Evolutionary conservation across 2,888 invertebrate genomes (phyloP).

Genomic region (Agrenia bidenticulata): DNA sequence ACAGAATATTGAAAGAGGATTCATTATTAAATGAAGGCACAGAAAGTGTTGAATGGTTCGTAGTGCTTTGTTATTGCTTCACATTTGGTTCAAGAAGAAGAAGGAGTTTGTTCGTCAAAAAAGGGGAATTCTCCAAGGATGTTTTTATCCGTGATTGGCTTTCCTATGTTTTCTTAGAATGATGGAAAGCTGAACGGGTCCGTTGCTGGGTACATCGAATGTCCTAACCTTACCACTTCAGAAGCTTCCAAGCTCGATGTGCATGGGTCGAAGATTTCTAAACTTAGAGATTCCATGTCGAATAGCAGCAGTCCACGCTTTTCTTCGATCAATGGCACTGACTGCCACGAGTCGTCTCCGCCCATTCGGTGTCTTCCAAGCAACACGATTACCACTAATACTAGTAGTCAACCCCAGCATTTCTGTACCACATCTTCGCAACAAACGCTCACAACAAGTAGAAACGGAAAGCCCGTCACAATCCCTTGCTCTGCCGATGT

Average conservation of each 20-base stretch:
- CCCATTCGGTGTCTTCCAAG: not conserved
- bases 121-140: slow-evolving; percentile 4
- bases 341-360: slow-evolving; percentile 6
- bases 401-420: slow-evolving; percentile 2
- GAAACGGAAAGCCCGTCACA: slow-evolving; percentile 16
- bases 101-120: slow-evolving; percentile 7
- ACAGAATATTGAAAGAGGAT: too few species aligned
- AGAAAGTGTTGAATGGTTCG: not conserved
- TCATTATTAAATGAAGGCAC: too few species aligned
- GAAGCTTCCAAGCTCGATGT: slow-evolving; percentile 2
- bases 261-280: not conserved
- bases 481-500: slow-evolving; percentile 17
- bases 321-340: not conserved
- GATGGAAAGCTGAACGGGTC: slow-evolving; percentile 49
- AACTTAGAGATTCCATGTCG: slow-evolving; percentile 1
- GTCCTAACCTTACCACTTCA: slow-evolving; percentile 18
- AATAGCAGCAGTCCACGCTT: not conserved
- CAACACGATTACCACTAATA: slow-evolving; percentile 6
- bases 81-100: slow-evolving; percentile 10
- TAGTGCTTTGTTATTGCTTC: slow-evolving; percentile 23
- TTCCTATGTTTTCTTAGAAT: slow-evolving; percentile 35
- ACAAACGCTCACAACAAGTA: slow-evolving; percentile 10
- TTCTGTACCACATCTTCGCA: slow-evolving; percentile 12
- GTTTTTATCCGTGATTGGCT: slow-evolving; percentile 18
- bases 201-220: slow-evolving; percentile 47